phyloP scores from a whole-genome alignment of 1,140 invertebrate genomes.

The Trichonephila clavipes region DNA sequence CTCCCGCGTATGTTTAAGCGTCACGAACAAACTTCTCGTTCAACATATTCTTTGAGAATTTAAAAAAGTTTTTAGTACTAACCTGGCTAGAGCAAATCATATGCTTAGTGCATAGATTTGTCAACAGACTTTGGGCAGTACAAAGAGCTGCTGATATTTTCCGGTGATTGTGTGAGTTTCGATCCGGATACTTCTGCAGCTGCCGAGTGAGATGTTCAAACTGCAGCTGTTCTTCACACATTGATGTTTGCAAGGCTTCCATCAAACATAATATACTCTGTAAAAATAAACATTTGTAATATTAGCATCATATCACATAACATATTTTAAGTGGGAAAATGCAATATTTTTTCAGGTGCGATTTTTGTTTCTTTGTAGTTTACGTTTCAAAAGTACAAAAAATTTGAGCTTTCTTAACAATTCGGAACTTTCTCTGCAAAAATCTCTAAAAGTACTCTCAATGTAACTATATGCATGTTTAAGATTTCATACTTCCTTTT shows the following conservation, averaged over 20 bases:
- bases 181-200: slow-evolving; percentile 78
- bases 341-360: too few species aligned
- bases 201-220: slow-evolving; percentile 78
- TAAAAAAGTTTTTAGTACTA: slow-evolving; percentile 33
- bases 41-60: neutral
- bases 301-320: too few species aligned
- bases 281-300: neutral
- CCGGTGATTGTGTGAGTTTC: slow-evolving; percentile 77
- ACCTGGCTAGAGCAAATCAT: slow-evolving; percentile 80
- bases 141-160: slow-evolving; percentile 78
- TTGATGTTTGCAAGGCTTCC: slow-evolving; percentile 79
- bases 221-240: slow-evolving; percentile 79
- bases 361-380: too few species aligned
- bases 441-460: too few species aligned
- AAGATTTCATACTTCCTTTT: too few species aligned
- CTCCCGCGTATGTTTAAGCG: too few species aligned
- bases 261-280: slow-evolving; percentile 79
- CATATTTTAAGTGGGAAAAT: too few species aligned
- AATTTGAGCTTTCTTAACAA: too few species aligned
- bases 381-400: too few species aligned
- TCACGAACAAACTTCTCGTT: too few species aligned
- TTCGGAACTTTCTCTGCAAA: too few species aligned
- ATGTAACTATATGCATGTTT: too few species aligned
- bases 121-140: slow-evolving; percentile 78
- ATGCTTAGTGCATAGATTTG: slow-evolving; percentile 79